These are phyloP conservation scores for Ceriagrion tenellum DNA, from an alignment of 2,888 invertebrate genomes.

Conservation along the genomic window DNA sequence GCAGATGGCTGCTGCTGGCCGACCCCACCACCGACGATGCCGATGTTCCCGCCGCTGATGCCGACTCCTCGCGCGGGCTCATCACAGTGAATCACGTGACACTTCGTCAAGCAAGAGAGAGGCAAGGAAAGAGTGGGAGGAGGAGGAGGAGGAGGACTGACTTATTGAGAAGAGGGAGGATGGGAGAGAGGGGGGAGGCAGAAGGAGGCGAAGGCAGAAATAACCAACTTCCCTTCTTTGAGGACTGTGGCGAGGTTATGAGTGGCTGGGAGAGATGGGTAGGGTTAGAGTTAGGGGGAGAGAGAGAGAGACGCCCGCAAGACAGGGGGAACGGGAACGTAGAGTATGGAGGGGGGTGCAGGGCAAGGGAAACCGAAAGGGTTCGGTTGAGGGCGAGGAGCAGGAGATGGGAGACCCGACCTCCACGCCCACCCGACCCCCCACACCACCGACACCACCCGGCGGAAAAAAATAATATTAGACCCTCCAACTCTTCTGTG, in stretches of 20 bases:
- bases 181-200: background rate
- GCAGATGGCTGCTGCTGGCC: constrained; percentile 21
- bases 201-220: constrained; percentile 1
- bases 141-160: background rate
- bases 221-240: constrained; percentile 38
- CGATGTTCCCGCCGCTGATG: background rate
- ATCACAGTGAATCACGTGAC: constrained; percentile 35
- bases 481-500: background rate
- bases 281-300: background rate
- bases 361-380: background rate
- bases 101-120: background rate
- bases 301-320: background rate
- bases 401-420: background rate
- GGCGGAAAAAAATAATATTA: background rate
- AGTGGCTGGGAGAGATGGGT: background rate
- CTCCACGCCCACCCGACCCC: background rate
- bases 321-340: background rate
- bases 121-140: too few species aligned
- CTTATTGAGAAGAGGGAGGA: background rate
- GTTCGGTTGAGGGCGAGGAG: background rate
- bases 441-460: background rate
- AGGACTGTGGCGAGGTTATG: constrained; percentile 36
- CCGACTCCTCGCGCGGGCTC: background rate
- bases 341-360: background rate
- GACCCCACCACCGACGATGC: background rate